Evolutionary conservation across 1,140 invertebrate genomes (phyloP), one percentile per base, ranked within the genome.

Genomic region (Drosophila nebulosa): DNA sequence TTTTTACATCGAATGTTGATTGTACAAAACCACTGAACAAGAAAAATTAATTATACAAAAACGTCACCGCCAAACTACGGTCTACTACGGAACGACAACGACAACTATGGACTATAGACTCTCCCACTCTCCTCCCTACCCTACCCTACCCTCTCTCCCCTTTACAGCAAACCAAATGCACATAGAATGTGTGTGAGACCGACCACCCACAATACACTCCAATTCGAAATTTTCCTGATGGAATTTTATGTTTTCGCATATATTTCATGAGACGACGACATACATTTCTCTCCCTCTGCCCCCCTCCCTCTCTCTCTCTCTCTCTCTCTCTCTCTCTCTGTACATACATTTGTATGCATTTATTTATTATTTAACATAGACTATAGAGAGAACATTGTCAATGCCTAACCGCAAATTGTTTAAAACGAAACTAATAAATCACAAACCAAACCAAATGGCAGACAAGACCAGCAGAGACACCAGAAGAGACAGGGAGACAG

Each of bases 1-100:
- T 88, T 86, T 88, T 83, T 75, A 86, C 83, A 86, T 88, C 83
- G 84, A 72, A 88, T 89, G 88, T 86, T 79, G 78, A 86, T 86
- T 71, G 69, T 71, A 66, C 57, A 66, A 71, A 71, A 71, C 69
- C 69, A 71, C 69, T 71, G 69, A 71, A 71, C 69, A 71, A 71
- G 69, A 71, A 71, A 71, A 71, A 71, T 71, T 71, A 71, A 71
- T 71, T 71, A 71, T 71, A 64, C 64, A 71, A 71, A 71, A 66
- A 57, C 56, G 64, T 57, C 53, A 51, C 52, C 50, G 63, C 63
- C 36, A 55, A 65, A 65, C 51, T 59, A 42, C 18, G 39, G 39
- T 46, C 51, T 10, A 32, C 30, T 10, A 32, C 30, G 30, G 24
- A 32, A 12, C 30, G 30, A 32, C 30, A 30, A 30, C 27, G 27